Percentiles rank a stretch among this genome's conserved stretches.
Evolutionary conservation across 2,113 vertebrate genomes (phyloP).

Genomic region (Crypturellus undulatus): DNA sequence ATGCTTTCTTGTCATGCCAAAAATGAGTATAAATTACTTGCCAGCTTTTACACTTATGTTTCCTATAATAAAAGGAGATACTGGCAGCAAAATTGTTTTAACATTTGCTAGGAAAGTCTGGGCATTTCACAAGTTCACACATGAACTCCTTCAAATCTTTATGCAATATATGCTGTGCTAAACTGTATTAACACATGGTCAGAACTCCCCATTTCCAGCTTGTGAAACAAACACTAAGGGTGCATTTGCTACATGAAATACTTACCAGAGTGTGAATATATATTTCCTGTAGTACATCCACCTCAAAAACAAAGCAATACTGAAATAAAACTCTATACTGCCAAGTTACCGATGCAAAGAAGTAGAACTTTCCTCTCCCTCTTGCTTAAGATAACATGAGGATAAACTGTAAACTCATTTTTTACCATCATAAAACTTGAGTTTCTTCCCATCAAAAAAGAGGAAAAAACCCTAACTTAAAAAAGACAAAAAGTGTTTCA

Average conservation of each 20-base stretch:
- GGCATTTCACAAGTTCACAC: neutral
- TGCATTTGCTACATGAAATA: neutral
- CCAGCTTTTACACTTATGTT: neutral
- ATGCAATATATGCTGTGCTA: neutral
- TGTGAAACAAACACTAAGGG: neutral
- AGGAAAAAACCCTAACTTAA: neutral
- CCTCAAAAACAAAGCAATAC: neutral
- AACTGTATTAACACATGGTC: neutral
- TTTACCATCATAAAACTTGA: neutral
- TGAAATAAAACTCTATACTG: neutral
- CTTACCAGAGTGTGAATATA: accelerated
- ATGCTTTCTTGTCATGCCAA: neutral
- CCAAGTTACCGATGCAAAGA: neutral
- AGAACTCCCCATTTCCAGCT: neutral
- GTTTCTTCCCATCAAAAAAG: neutral
- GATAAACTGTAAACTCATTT: neutral
- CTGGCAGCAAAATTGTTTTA: neutral
- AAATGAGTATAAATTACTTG: neutral
- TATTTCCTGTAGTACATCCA: neutral
- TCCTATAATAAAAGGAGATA: neutral
- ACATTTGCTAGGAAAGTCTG: neutral
- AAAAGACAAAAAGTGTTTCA: neutral
- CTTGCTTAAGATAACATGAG: neutral
- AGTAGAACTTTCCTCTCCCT: neutral
- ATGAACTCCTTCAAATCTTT: neutral